These are phyloP conservation scores for Ennomos erosarius DNA, from an alignment of 2,888 invertebrate species.

Conservation along the genomic window DNA sequence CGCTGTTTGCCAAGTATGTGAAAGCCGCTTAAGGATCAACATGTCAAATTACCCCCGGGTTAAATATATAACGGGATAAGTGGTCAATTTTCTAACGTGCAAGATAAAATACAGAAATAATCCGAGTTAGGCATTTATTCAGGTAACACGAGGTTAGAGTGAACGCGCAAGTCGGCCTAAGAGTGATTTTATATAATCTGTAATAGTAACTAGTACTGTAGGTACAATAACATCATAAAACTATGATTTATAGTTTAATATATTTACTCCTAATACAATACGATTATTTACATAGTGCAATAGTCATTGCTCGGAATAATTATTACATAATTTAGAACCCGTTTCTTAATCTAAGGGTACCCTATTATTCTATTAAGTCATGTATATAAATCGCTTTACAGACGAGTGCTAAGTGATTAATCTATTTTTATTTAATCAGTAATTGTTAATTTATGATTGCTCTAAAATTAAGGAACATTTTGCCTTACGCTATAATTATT, in stretches of 20 bases:
- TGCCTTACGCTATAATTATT: conserved; percentile 31
- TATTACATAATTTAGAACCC: conserved; percentile 32
- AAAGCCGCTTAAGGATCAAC: too few species aligned
- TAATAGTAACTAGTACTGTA: not conserved
- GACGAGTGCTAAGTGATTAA: conserved; percentile 33
- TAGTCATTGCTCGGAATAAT: conserved; percentile 26
- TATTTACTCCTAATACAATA: conserved; percentile 17
- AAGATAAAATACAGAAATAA: too few species aligned
- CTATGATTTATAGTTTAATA: not conserved
- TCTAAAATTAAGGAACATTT: conserved; percentile 41
- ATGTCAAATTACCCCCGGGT: too few species aligned
- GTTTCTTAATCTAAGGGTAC: conserved; percentile 25
- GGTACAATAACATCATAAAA: conserved; percentile 3
- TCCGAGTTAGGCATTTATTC: too few species aligned
- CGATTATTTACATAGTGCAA: conserved; percentile 14
- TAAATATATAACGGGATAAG: too few species aligned
- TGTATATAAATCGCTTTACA: conserved; percentile 35
- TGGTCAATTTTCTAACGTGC: too few species aligned
- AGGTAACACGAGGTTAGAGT: too few species aligned
- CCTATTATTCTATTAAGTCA: conserved; percentile 12
- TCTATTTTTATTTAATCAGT: conserved; percentile 13
- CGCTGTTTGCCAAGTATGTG: too few species aligned
- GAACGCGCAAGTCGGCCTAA: too few species aligned
- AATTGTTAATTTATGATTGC: conserved; percentile 31
- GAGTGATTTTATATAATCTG: too few species aligned